phyloP scores from a whole-genome alignment of 2,113 vertebrate genomes.

The Notiomystis cincta region DNA sequence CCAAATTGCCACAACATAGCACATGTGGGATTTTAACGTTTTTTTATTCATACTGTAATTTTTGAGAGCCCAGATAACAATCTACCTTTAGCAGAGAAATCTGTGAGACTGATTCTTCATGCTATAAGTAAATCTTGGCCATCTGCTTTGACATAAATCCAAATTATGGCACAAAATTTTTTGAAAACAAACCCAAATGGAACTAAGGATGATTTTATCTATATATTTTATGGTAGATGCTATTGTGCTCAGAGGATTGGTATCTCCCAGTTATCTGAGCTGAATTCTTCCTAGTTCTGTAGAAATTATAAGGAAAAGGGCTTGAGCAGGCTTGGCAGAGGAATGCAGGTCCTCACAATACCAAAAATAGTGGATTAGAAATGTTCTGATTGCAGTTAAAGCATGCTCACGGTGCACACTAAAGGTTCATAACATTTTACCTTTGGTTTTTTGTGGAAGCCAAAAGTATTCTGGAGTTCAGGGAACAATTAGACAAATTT shows the following conservation, averaged over 20 bases:
- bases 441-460: not conserved
- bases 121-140: not conserved
- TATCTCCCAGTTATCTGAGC: not conserved
- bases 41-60: not conserved
- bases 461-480: not conserved
- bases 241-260: not conserved
- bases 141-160: not conserved
- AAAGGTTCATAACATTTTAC: not conserved
- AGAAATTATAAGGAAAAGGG: not conserved
- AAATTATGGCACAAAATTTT: not conserved
- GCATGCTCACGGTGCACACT: accelerated
- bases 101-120: not conserved
- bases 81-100: not conserved
- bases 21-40: not conserved
- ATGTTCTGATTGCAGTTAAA: not conserved
- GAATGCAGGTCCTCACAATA: not conserved
- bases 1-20: not conserved
- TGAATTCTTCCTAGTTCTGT: not conserved
- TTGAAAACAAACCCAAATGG: not conserved
- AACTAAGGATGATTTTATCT: not conserved
- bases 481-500: not conserved
- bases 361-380: not conserved
- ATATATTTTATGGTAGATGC: not conserved
- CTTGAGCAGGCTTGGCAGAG: not conserved
- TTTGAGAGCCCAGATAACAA: not conserved